Percentiles rank a stretch among this genome's conserved stretches.
Conservation (phyloP, 2,113 vertebrate genomes). For the Cynocephalus volans region DNA sequence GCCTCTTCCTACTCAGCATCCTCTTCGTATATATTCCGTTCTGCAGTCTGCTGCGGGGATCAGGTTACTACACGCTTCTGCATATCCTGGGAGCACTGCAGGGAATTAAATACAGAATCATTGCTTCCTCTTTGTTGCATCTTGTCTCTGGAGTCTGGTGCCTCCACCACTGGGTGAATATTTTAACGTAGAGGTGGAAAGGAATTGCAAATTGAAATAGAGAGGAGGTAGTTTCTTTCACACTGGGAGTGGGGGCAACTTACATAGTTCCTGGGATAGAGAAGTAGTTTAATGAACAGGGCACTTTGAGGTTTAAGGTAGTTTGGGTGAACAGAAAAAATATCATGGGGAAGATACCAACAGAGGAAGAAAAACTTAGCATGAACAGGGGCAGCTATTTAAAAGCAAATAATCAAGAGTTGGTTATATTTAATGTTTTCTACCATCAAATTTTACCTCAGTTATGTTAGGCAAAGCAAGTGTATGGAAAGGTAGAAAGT, state of each 20-base stretch:
- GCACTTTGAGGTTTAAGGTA: not conserved
- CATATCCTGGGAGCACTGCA: not conserved
- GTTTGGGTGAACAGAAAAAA: not conserved
- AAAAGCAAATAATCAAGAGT: not conserved
- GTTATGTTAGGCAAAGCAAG: slow-evolving; percentile 6
- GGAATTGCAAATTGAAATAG: not conserved
- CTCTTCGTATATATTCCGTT: not conserved
- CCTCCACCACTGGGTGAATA: not conserved
- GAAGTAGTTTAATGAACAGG: not conserved
- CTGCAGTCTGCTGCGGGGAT: not conserved
- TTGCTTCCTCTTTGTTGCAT: not conserved
- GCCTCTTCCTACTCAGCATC: slow-evolving; percentile 15
- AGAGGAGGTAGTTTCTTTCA: not conserved
- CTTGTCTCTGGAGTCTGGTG: not conserved
- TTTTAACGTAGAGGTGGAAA: slow-evolving; percentile 49
- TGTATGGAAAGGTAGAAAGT: not conserved
- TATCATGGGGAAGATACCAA: not conserved
- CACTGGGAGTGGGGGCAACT: not conserved
- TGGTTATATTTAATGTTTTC: slow-evolving; percentile 45
- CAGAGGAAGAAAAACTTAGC: not conserved
- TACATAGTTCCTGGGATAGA: not conserved
- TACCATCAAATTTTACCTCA: slow-evolving; percentile 12
- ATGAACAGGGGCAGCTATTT: not conserved
- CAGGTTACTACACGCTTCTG: slow-evolving; percentile 16
- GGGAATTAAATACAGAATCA: slow-evolving; percentile 31